Evolutionary conservation across 2,113 vertebrate species (phyloP).

Genomic region (Choloepus hoffmanni): DNA sequence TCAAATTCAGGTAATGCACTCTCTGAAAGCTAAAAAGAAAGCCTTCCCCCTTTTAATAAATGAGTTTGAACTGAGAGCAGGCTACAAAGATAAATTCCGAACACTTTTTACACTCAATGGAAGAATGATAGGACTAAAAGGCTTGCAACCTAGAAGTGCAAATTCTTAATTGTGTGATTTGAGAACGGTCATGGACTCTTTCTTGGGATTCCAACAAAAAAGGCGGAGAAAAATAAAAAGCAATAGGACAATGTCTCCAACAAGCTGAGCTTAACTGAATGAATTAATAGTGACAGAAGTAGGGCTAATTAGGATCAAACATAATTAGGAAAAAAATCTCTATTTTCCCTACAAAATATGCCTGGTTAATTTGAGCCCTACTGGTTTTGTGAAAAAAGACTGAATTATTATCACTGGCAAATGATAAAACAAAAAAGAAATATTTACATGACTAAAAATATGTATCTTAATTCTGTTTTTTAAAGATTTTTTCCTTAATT

Average conservation of each 20-base stretch:
- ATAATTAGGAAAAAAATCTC: background rate
- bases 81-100: slow-evolving; percentile 10
- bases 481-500: background rate
- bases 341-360: slow-evolving; percentile 43
- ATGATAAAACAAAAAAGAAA: slow-evolving; percentile 57
- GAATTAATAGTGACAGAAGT: slow-evolving; percentile 67
- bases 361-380: slow-evolving; percentile 28
- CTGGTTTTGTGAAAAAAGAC: slow-evolving; percentile 34
- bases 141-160: background rate
- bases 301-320: slow-evolving; percentile 70
- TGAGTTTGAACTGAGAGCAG: slow-evolving; percentile 30
- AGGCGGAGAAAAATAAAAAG: background rate
- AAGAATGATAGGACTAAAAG: background rate
- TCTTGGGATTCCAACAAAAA: slow-evolving; percentile 31
- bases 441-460: slow-evolving; percentile 41
- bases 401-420: slow-evolving; percentile 44
- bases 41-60: slow-evolving; percentile 43
- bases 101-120: background rate
- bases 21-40: slow-evolving; percentile 46
- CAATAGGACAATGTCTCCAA: slow-evolving; percentile 32
- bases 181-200: slow-evolving; percentile 53
- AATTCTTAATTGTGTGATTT: slow-evolving; percentile 48
- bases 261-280: slow-evolving; percentile 2
- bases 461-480: slow-evolving; percentile 3
- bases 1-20: slow-evolving; percentile 32